Base-by-base conservation (phyloP, 2,113 vertebrate species). In the Tychaedon coryphoeus region DNA sequence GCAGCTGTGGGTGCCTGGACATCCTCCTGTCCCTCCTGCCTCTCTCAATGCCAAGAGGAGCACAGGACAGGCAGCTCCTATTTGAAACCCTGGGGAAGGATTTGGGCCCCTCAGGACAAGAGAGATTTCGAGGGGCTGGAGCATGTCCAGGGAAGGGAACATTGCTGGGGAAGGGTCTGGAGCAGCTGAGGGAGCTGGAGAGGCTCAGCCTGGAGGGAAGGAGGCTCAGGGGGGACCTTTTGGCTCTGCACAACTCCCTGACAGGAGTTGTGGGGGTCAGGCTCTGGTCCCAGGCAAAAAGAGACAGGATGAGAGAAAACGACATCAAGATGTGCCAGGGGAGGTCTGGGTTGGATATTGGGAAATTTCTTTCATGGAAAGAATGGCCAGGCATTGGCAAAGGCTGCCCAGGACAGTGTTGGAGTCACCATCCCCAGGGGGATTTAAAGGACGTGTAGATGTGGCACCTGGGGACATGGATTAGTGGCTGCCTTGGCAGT, bases 91-190 rank as follows among this genome's bases (percentile, higher is more conserved):
- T 13, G 36, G 14, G 40, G 33, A 33, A 47, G n/a, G 53, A 53
- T 61, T n/a, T 56, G 43, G 19, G 10, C 2, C 11, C 24, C 45
- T 74, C 19, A 22, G 24, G 61, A 60, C 19, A 45, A 20, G 67
- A 58, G 38, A 66, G 53, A 31, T 20, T 40, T 47, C 0, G 10
- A 47, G 29, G 47, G 47, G n/a, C 38, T 89, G 47, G 61, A 60
- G 24, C 0, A 0, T 66, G 53, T 60, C n/a, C 77, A 53, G 38
- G 38, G 33, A 60, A 19, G 38, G 38, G n/a, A 53, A 5, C 0
- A 0, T 48, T 19, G 29, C 33, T 57, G 50, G 34, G 25, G 14
- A 36, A 57, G 36, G 43, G 11, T 9, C 57, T 71, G 85, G 42
- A 48, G 34, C 0, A 0, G 12, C 50, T 50, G 50, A 36, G 34